These are phyloP conservation scores for Stegodyphus dumicola DNA, from an alignment of 1,140 invertebrate genomes.

Conservation along the genomic window DNA sequence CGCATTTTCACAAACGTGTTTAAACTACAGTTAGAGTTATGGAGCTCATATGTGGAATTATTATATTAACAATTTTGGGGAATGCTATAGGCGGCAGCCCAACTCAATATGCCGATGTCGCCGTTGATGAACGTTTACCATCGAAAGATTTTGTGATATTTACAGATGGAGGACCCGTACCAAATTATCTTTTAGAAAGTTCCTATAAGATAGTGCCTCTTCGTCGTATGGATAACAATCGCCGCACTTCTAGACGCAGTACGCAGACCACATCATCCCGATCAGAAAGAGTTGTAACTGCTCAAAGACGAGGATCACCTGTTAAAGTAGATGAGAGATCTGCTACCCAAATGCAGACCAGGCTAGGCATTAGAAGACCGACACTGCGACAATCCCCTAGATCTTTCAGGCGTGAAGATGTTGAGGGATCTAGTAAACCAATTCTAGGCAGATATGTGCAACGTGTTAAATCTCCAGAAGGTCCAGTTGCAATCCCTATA, in stretches of 20 bases:
- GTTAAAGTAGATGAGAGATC: not conserved
- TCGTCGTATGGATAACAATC: not conserved
- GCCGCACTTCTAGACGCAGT: not conserved
- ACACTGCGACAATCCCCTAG: not conserved
- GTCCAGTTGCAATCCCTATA: slow-evolving; percentile 7
- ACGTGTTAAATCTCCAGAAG: slow-evolving; percentile 3
- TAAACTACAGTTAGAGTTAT: too few species aligned
- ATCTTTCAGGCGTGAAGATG: not conserved
- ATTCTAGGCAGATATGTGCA: not conserved
- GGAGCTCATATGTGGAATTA: too few species aligned
- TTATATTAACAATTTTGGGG: too few species aligned
- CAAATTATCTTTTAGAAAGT: slow-evolving; percentile 24
- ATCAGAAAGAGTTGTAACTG: not conserved
- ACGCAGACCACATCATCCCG: not conserved
- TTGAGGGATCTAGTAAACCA: not conserved
- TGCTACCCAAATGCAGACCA: not conserved
- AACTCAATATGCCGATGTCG: too few species aligned
- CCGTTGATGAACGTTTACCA: not conserved
- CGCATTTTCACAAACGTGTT: too few species aligned
- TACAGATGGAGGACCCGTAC: slow-evolving; percentile 14
- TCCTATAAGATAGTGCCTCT: slow-evolving; percentile 24
- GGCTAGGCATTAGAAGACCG: not conserved
- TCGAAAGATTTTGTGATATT: slow-evolving; percentile 24
- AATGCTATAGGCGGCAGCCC: too few species aligned
- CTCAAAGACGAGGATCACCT: not conserved